Evolutionary conservation across 2,113 vertebrate species (phyloP).

Genomic region (Microtus ochrogaster): DNA sequence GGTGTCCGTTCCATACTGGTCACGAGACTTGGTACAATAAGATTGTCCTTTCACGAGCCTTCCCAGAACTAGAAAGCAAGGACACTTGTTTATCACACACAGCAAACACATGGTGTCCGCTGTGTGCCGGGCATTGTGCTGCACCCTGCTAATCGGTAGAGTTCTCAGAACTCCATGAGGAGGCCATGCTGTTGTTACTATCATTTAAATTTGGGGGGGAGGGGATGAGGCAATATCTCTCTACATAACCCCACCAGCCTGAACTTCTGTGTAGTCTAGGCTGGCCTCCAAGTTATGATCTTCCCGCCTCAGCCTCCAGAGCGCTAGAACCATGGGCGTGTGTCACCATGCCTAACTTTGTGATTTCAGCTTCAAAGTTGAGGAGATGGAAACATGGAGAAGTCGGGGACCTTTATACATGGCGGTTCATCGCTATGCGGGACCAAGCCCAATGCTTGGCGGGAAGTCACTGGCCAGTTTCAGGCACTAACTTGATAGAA

Average conservation of each 20-base stretch:
- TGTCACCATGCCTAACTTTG: not conserved
- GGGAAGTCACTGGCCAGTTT: not conserved
- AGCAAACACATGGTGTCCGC: not conserved
- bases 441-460: accelerated
- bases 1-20: not conserved
- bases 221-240: not conserved
- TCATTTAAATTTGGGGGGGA: not conserved
- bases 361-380: not conserved
- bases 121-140: not conserved
- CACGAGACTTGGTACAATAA: not conserved
- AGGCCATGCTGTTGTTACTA: not conserved
- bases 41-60: no score
- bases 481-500: not conserved
- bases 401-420: not conserved
- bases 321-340: no score
- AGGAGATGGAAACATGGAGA: not conserved
- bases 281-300: not conserved
- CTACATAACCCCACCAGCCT: not conserved
- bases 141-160: not conserved
- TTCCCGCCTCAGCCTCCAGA: not conserved
- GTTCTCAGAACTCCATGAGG: not conserved
- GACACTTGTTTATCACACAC: not conserved
- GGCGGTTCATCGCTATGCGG: no score
- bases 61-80: not conserved
- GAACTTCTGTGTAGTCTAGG: not conserved